Conservation (phyloP, 2,113 vertebrate genomes). For the Ivindomyrus marchei region DNA sequence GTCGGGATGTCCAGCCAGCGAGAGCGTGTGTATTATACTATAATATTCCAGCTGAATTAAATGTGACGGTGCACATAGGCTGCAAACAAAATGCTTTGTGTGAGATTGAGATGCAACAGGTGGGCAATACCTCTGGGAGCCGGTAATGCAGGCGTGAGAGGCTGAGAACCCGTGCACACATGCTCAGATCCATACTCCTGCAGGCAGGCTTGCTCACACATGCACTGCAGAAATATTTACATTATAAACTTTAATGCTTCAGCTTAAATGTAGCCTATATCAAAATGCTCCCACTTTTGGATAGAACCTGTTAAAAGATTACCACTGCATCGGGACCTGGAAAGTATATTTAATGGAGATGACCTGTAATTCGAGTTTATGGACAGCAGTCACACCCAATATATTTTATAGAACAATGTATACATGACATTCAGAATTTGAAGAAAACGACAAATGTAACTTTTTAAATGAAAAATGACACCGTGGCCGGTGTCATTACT, state of each 20-base stretch:
- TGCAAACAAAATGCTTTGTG: background rate
- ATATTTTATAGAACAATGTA: background rate
- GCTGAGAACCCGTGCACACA: background rate
- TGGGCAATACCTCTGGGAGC: conserved; percentile 1
- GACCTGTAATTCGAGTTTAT: background rate
- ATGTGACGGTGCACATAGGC: background rate
- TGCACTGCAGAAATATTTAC: background rate
- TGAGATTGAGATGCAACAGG: background rate
- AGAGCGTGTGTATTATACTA: background rate
- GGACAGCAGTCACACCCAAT: background rate
- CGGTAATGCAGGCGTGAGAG: background rate
- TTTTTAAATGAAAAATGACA: background rate
- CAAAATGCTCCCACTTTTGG: background rate
- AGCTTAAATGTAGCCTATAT: background rate
- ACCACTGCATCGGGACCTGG: background rate
- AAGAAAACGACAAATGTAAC: background rate
- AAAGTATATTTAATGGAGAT: background rate
- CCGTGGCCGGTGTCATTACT: background rate
- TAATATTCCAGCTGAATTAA: background rate
- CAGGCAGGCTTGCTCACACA: background rate
- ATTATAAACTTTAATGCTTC: background rate
- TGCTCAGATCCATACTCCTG: background rate
- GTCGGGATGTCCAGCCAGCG: background rate
- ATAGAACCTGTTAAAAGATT: background rate
- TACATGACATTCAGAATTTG: background rate